Conservation (phyloP, 2,888 invertebrate genomes). For the Zeuzera pyrina region DNA sequence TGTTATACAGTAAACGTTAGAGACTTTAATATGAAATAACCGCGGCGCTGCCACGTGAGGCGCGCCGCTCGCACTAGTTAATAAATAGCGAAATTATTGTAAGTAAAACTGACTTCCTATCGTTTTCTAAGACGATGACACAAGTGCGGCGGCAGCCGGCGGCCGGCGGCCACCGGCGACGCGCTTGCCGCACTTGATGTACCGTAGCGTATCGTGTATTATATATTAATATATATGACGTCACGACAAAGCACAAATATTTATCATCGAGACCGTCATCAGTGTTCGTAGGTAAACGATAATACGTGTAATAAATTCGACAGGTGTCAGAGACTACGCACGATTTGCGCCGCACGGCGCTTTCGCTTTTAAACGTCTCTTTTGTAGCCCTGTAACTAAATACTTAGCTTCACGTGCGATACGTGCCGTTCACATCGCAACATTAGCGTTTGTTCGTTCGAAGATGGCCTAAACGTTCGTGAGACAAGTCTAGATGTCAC, state of each 20-base stretch:
- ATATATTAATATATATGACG: constrained; percentile 22
- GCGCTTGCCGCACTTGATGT: constrained; percentile 7
- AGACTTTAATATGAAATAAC: constrained; percentile 56
- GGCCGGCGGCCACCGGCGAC: constrained; percentile 6
- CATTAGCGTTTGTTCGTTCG: constrained; percentile 19
- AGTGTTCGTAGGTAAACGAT: constrained; percentile 54
- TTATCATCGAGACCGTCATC: constrained; percentile 49
- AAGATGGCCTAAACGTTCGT: constrained; percentile 38
- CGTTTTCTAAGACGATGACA: constrained; percentile 58
- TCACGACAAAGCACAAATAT: constrained; percentile 31
- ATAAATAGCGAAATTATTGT: constrained; percentile 62
- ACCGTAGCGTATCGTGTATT: constrained; percentile 19
- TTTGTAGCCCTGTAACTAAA: background rate
- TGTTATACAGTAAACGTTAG: constrained; percentile 40
- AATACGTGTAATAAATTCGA: constrained; percentile 51
- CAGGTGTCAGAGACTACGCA: constrained; percentile 35
- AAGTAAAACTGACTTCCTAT: constrained; percentile 70
- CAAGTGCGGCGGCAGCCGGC: constrained; percentile 31
- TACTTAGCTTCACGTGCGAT: background rate
- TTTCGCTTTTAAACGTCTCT: background rate
- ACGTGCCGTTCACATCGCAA: background rate
- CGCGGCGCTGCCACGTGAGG: constrained; percentile 31
- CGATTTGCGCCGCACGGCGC: too few species aligned
- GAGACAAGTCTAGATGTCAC: constrained; percentile 26
- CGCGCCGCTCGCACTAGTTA: constrained; percentile 44